Evolutionary conservation across 2,113 vertebrate species (phyloP).

Genomic region (Rhinolophus ferrumequinum): DNA sequence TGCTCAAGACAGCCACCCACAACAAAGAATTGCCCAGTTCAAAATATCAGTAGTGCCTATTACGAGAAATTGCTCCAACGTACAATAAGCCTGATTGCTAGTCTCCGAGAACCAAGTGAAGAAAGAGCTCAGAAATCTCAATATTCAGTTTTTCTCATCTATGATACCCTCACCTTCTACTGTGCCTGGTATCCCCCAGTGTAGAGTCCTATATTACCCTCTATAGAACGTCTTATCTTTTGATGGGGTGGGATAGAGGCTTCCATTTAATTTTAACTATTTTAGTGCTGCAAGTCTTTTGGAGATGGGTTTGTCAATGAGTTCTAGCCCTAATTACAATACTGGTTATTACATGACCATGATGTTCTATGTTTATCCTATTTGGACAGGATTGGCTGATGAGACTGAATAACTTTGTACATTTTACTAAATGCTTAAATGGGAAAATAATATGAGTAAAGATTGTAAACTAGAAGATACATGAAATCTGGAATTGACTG

Average conservation of each 20-base stretch:
- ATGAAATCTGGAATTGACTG: not conserved
- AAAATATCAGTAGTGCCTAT: not conserved
- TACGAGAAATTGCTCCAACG: not conserved
- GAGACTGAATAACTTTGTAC: not conserved
- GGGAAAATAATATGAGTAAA: not conserved
- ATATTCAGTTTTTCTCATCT: not conserved
- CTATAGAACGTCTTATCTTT: not conserved
- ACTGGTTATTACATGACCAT: not conserved
- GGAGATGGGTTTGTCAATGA: not conserved
- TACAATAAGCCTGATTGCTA: not conserved
- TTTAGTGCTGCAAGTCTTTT: not conserved
- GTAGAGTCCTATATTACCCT: not conserved
- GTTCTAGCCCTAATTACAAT: not conserved
- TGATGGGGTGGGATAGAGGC: not conserved
- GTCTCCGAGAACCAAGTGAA: not conserved
- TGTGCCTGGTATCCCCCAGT: not conserved
- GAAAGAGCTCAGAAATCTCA: slow-evolving; percentile 1
- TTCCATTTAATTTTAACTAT: not conserved
- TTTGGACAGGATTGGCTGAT: not conserved
- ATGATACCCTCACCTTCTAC: not conserved
- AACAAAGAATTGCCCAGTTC: not conserved
- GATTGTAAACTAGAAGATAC: not conserved
- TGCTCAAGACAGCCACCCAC: not conserved
- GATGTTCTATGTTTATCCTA: not conserved
- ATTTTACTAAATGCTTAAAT: slow-evolving; percentile 14